Conservation (phyloP, 35 echinoderm and acorn worm genomes). For the Heliocidaris tuberculata region DNA sequence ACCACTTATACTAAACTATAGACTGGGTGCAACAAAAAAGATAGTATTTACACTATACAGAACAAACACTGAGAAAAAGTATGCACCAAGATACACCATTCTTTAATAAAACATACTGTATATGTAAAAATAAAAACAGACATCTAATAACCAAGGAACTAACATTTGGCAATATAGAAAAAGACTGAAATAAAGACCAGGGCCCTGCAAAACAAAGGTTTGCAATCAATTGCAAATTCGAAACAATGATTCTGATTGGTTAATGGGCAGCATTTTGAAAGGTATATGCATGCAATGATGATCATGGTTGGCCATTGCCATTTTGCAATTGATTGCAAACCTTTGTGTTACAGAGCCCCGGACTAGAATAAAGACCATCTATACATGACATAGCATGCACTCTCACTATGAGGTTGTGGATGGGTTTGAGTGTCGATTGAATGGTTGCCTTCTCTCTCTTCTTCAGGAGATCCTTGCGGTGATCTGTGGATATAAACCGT, state of each 20-base stretch:
- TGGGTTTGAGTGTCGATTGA: not conserved
- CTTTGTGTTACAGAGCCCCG: too few species aligned
- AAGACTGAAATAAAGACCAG: not conserved
- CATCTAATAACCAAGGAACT: not conserved
- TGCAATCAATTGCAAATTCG: too few species aligned
- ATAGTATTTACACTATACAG: not conserved
- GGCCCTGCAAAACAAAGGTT: too few species aligned
- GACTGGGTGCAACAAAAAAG: not conserved
- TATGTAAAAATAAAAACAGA: not conserved
- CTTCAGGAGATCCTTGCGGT: slow-evolving; percentile 41
- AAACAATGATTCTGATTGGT: too few species aligned
- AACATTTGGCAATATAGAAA: not conserved
- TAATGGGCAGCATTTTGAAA: too few species aligned
- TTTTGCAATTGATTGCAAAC: too few species aligned
- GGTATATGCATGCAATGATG: too few species aligned
- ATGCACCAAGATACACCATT: not conserved
- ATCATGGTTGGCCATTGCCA: too few species aligned
- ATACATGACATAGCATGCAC: not conserved
- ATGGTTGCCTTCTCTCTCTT: slow-evolving; percentile 22
- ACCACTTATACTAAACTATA: not conserved
- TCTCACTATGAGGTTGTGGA: not conserved
- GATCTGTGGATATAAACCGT: slow-evolving; percentile 62
- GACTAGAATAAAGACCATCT: not conserved
- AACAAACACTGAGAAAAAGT: not conserved
- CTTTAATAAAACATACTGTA: not conserved